Percentiles rank a stretch among this genome's conserved stretches.
Conservation (phyloP, 2,888 invertebrate genomes). For the Callinectes sapidus region DNA sequence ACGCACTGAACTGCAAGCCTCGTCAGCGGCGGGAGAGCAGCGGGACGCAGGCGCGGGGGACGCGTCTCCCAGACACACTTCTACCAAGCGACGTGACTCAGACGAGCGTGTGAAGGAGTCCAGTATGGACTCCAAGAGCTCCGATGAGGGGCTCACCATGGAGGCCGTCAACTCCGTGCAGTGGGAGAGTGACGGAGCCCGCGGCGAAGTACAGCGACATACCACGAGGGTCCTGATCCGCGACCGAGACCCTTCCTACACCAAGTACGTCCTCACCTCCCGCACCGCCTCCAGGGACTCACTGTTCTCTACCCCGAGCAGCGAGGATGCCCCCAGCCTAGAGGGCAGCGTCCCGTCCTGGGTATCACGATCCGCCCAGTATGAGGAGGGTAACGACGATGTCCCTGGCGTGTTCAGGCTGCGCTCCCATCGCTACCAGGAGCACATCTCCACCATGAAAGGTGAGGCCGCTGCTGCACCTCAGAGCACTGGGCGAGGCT, state of each 20-base stretch:
- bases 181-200: conserved; percentile 53
- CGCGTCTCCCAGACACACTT: conserved; percentile 37
- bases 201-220: conserved; percentile 46
- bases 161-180: conserved; percentile 64
- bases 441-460: conserved; percentile 67
- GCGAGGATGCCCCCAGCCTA: conserved; percentile 50
- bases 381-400: conserved; percentile 44
- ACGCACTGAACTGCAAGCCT: conserved; percentile 45
- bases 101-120: conserved; percentile 39
- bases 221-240: conserved; percentile 54
- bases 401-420: conserved; percentile 52
- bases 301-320: conserved; percentile 65
- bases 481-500: background rate
- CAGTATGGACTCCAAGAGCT: conserved; percentile 38
- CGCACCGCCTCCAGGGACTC: conserved; percentile 68
- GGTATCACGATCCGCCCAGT: conserved; percentile 38
- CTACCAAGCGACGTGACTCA: conserved; percentile 29
- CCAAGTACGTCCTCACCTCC: conserved; percentile 66
- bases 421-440: conserved; percentile 62
- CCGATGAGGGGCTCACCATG: conserved; percentile 55
- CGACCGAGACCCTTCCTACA: conserved; percentile 66
- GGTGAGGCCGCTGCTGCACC: conserved; percentile 47
- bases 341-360: conserved; percentile 64
- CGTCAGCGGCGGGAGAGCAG: conserved; percentile 38
- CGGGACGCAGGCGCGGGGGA: conserved; percentile 30